Conservation (phyloP, 2,888 invertebrate species). For the Choristoneura rosaceana region DNA sequence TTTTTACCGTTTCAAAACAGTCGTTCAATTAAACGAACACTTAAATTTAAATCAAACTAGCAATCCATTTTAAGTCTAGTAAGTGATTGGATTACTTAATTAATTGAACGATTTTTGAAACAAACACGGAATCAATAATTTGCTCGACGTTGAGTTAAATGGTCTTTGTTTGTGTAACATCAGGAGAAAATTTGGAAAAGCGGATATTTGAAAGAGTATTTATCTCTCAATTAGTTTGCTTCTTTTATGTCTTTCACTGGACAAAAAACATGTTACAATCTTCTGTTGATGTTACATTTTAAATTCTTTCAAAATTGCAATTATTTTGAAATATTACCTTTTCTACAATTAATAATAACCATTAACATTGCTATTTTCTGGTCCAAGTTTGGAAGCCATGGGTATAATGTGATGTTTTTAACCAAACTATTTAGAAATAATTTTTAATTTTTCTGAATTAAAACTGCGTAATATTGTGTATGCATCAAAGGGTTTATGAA, state of each 20-base stretch:
- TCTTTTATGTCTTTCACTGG: not conserved
- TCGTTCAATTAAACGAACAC: slow-evolving; percentile 29
- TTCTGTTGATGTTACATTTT: slow-evolving; percentile 23
- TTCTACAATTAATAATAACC: slow-evolving; percentile 22
- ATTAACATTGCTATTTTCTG: slow-evolving; percentile 36
- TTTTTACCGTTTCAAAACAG: slow-evolving; percentile 35
- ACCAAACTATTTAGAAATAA: slow-evolving; percentile 25
- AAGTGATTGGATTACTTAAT: slow-evolving; percentile 2
- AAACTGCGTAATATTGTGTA: slow-evolving; percentile 1
- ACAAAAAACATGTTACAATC: not conserved
- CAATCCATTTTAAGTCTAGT: not conserved
- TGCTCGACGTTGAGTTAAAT: slow-evolving; percentile 58
- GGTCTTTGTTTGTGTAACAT: slow-evolving; percentile 67
- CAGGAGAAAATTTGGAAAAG: slow-evolving; percentile 54
- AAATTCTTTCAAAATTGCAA: slow-evolving; percentile 8
- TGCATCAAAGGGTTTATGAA: slow-evolving; percentile 42
- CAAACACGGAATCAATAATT: slow-evolving; percentile 51
- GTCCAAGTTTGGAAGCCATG: slow-evolving; percentile 22
- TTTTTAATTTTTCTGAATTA: not conserved
- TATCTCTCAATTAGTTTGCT: not conserved
- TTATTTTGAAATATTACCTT: slow-evolving; percentile 9
- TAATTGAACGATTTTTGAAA: slow-evolving; percentile 21
- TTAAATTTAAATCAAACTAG: not conserved
- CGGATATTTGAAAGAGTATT: not conserved
- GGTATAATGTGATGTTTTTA: slow-evolving; percentile 17